A percentile compares a stretch with the other conserved stretches of the same genome.
Evolutionary conservation across 1,140 invertebrate species (phyloP).

Genomic region (Meloidogyne floridensis): DNA sequence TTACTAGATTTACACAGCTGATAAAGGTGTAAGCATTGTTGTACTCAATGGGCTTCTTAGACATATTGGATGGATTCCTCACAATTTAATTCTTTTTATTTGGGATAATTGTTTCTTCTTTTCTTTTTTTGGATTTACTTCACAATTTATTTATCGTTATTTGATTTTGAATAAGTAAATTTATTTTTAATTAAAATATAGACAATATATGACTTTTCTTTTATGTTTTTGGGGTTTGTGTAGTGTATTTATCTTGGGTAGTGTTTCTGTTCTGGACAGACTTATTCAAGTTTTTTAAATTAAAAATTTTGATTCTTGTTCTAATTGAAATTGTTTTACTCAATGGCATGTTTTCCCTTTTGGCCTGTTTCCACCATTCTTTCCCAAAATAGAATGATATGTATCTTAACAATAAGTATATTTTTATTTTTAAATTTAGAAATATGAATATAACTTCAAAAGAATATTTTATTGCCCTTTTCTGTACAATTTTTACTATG

Average conservation of each 20-base stretch:
- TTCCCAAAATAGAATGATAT: too few species aligned
- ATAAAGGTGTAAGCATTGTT: background rate
- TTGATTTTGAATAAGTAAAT: background rate
- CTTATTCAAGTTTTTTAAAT: too few species aligned
- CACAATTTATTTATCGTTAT: conserved; percentile 9
- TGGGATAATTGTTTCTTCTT: conserved; percentile 13
- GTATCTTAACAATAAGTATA: too few species aligned
- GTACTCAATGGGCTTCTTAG: background rate
- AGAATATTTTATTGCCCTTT: conserved; percentile 7
- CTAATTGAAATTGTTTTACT: too few species aligned
- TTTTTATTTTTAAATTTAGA: background rate
- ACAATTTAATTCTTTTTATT: background rate
- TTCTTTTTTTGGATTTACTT: background rate
- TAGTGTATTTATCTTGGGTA: too few species aligned
- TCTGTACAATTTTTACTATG: background rate
- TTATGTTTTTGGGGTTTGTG: too few species aligned
- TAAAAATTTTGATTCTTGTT: too few species aligned
- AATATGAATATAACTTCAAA: background rate
- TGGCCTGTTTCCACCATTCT: too few species aligned
- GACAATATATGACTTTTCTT: too few species aligned
- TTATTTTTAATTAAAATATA: background rate
- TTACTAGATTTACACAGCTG: conserved; percentile 4
- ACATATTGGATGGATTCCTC: background rate
- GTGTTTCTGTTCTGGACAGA: too few species aligned
- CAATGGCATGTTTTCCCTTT: too few species aligned